Base-by-base conservation (phyloP, 2,113 vertebrate genomes). In the Crotophaga sulcirostris region DNA sequence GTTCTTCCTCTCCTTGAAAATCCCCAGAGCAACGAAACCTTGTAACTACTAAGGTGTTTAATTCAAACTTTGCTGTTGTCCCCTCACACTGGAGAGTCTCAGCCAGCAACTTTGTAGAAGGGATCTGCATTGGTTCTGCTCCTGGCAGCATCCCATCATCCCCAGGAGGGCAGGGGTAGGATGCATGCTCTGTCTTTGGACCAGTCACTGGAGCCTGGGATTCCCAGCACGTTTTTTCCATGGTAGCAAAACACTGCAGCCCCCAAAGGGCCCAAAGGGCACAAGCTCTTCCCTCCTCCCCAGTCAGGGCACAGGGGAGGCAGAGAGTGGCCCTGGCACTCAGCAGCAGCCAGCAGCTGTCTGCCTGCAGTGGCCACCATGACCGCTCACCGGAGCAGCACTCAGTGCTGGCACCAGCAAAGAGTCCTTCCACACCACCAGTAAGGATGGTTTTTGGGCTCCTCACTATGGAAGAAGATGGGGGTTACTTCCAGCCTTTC, bases 241-340 rank as follows among this genome's bases (percentile, higher is more conserved):
- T 0, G 10, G 49, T 9, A 55, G 47, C 34, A 33, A 55, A 68
- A 17, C 14, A 34, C 9, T 0, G 1, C 3, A 1, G 13, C 4
- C 33, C 24, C 13, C 2, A 5, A n/a, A n/a, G n/a, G n/a, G n/a
- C n/a, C n/a, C n/a, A n/a, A n/a, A 26, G 44, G 51, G 17, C 31
- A 49, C 0, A 1, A 64, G 21, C 51, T 58, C 26, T 81, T 26
- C 52, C 31, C 1, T 0, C 24, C n/a, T 62, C 58, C 3, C 2
- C 14, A 42, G 33, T 33, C 11, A 13, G 56, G 42, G 26, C 47
- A 47, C 47, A 47, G 47, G 47, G 47, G 21, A 17, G 19, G 19
- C 16, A 47, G 8, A 45, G 45, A 45, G 45, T 45, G 45, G 47
- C 47, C 47, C 20, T 8, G 19, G 45, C 45, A 16, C 18, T 17